Conservation (phyloP, 2,797 vertebrate genomes). For the Sebastes oblongus region DNA sequence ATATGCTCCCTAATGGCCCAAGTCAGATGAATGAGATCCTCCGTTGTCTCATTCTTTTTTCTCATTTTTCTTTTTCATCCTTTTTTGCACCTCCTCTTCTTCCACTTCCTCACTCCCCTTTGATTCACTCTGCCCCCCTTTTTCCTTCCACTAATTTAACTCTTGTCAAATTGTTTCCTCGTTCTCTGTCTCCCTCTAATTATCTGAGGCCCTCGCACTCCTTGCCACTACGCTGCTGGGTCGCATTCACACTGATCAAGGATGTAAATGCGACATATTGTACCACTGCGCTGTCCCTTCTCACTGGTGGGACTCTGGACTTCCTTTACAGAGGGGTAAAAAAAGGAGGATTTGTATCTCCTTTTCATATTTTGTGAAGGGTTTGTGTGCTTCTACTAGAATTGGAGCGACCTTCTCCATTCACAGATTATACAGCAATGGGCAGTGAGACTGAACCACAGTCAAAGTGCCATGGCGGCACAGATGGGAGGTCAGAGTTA, state of each 20-base stretch:
- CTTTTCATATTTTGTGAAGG: background rate
- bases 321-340: background rate
- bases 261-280: conserved; percentile 38
- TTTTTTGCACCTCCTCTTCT: conserved; percentile 23
- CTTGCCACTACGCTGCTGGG: conserved; percentile 24
- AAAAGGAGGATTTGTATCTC: background rate
- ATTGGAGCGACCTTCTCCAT: background rate
- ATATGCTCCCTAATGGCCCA: conserved; percentile 82
- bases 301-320: conserved; percentile 11
- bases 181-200: conserved; percentile 16
- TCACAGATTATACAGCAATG: conserved; percentile 17
- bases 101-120: conserved; percentile 30
- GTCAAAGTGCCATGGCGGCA: conserved; percentile 45
- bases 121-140: conserved; percentile 12
- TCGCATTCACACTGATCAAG: conserved; percentile 43
- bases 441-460: conserved; percentile 25
- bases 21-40: conserved; percentile 76
- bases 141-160: conserved; percentile 45
- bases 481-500: conserved; percentile 43
- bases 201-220: conserved; percentile 15
- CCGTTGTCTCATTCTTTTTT: conserved; percentile 38
- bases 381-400: background rate
- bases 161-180: conserved; percentile 47
- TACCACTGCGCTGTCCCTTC: conserved; percentile 18
- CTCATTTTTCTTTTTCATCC: conserved; percentile 18